Base-by-base conservation (phyloP, 2,113 vertebrate genomes). In the Riparia riparia region DNA sequence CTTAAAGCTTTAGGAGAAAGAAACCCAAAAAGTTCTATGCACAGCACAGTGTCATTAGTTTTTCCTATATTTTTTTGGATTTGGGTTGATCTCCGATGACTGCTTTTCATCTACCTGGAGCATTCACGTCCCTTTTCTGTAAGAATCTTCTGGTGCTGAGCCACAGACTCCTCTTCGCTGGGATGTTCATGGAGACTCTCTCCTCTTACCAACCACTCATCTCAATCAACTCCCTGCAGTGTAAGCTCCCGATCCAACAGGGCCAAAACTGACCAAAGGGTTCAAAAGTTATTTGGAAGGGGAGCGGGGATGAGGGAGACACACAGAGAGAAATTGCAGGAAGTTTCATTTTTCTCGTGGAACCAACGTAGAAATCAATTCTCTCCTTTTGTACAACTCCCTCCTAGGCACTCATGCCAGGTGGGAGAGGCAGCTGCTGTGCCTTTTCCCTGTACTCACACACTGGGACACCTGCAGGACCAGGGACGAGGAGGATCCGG, bases 271-370 rank as follows among this genome's bases (percentile, higher is more conserved):
- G 39, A 54, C 56, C 51, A 29, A 70, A 86, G 60, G 37, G 83
- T 83, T 86, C 86, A 86, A 81, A 96, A 95, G 80, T 91, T 91
- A 54, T 54, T 89, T 89, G 77, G 78, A 74, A 90, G 53, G 65
- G 66, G 26, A 69, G 71, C 3, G 3, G n/a, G 51, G 41, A 0
- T 0, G 17, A 78, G 44, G 50, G 50, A 77, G 76, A 51, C 0
- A 0, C 80, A 41, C 42, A 49, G 21, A 73, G 54, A 49, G 63
- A 28, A 92, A 70, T 16, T 53, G 45, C 58, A 63, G 54, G 42
- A 70, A 34, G 69, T 74, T 84, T 76, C 22, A 29, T 82, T 92
- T 90, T 76, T 76, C n/a, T 68, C 10, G n/a, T 1, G 3, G 82
- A 92, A 82, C 39, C 54, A 42, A 70, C 2, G 10, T 42, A 84